Base-by-base conservation (phyloP, 1,140 invertebrate species). In the Danaus plexippus region DNA sequence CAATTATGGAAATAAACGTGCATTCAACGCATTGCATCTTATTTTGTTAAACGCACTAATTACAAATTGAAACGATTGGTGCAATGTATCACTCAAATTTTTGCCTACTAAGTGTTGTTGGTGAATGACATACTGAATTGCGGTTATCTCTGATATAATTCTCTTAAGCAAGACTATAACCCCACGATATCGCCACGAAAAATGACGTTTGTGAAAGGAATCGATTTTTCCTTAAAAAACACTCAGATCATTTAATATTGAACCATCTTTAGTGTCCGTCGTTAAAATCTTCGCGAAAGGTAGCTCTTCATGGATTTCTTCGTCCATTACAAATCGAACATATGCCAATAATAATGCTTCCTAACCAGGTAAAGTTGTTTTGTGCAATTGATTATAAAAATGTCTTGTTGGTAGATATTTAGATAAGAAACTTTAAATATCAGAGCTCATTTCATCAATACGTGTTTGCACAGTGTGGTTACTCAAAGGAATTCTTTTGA, bases 351-450 rank as follows among this genome's bases (percentile, higher is more conserved):
- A 72, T 68, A 82, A 73, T 72, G 79, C 68, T 77, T 69, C 71
- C 82, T 84, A 80, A 64, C 51, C 65, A 51, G 75, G 72, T 72
- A 83, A 83, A 57, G 80, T 82, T 64, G 75, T 81, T 62, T 85
- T 69, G 60, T 80, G 74, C 54, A 81, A 61, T 63, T 82, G 73
- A 44, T 63, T 59, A 55, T 61, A 67, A 13, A 66, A 69, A 53
- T 63, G 43, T 45, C 22, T 65, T 51, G 47, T 63, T 55, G 55
- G 40, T 56, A 63, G 15, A 51, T 55, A 43, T 53, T 59, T 67
- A 55, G 66, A 75, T 52, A 79, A 79, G 22, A 65, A 78, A 48
- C 61, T 69, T 84, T 85, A 73, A 61, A 71, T 57, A 55, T 60
- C 42, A 49, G 12, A 45, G 63, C 54, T 66, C 73, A 85, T 86